A percentile compares a stretch with the other conserved stretches of the same genome.
Conservation (phyloP, 2,113 vertebrate species). For the Serinus canaria region DNA sequence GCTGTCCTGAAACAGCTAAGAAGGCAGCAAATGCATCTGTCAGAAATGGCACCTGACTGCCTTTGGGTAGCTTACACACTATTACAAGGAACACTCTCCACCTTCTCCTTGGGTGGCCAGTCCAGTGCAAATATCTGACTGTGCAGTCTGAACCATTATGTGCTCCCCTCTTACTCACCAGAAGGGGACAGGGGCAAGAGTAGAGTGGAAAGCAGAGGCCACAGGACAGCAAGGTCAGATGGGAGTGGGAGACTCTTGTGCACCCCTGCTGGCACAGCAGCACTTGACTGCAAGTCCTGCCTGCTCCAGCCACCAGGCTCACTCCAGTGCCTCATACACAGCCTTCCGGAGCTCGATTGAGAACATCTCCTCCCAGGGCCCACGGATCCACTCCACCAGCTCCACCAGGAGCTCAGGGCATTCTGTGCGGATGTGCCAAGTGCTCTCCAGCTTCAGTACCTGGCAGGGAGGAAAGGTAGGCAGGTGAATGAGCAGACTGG, state of each 20-base stretch:
- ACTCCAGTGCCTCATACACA: slow-evolving; percentile 30
- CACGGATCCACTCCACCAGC: slow-evolving; percentile 58
- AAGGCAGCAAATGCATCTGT: background rate
- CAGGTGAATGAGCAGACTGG: background rate
- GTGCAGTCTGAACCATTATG: background rate
- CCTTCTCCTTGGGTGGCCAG: background rate
- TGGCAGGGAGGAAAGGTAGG: background rate
- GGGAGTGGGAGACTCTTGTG: background rate
- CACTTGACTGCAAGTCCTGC: background rate
- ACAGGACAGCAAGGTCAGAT: background rate
- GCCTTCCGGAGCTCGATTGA: background rate
- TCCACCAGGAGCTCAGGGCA: slow-evolving; percentile 43
- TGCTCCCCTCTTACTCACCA: background rate
- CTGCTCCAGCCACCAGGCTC: background rate
- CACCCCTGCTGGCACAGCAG: background rate
- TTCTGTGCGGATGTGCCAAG: slow-evolving; percentile 59
- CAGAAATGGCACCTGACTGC: background rate
- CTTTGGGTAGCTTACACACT: background rate
- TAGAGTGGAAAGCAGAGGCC: slow-evolving; percentile 14
- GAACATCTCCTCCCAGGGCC: slow-evolving; percentile 64
- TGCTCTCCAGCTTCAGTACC: slow-evolving; percentile 61
- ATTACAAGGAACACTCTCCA: background rate
- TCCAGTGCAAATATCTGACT: slow-evolving; percentile 9
- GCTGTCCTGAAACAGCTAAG: background rate
- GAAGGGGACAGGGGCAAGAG: background rate